Evolutionary conservation across 2,113 vertebrate species (phyloP), one percentile per base, ranked within the genome.

Genomic region (Hypocryptadius cinnamomeus): DNA sequence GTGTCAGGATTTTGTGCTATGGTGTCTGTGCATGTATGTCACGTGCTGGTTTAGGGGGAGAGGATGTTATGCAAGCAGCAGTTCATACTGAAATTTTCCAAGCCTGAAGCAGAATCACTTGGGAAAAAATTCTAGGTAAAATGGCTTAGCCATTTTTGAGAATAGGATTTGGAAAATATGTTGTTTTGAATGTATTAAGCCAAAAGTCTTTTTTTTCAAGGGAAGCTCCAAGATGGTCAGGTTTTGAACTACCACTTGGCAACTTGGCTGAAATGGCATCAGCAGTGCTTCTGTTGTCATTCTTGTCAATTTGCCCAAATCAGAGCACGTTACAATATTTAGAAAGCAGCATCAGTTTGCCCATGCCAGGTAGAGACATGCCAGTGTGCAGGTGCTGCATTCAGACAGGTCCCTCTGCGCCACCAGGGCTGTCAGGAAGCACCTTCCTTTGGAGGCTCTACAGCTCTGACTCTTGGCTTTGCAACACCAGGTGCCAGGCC

Each of bases 351-450:
- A 27, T 2, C 40, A 33, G 21, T 30, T 54, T 69, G 18, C 30
- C 1, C 1, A 20, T 27, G n/a, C 47, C 3, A 27, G 21, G 51
- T 3, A 16, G 35, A 42, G 53, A 35, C 25, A 8, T 2, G 7
- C 2, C 22, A 13, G 4, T 0, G 2, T 8, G 17, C 6, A 35
- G 54, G 31, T 21, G 23, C 44, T 33, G 45, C 56, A 51, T 37
- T 45, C 3, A 2, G 57, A 59, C 39, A 68, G 44, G 9, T 8
- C 27, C 23, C 40, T 48, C 42, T 25, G 57, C 1, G 3, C 11
- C 5, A 1, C 9, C 6, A 3, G 42, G 60, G n/a, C 35, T 22
- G 3, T 7, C 56, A 53, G 19, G 18, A 31, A 31, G 21, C 4
- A 22, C 20, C 35, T 37, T 31, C 3, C 28, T 3, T 3, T 11